Base-by-base conservation (phyloP, 2,888 invertebrate species). In the Ichneumoninae sp. region DNA sequence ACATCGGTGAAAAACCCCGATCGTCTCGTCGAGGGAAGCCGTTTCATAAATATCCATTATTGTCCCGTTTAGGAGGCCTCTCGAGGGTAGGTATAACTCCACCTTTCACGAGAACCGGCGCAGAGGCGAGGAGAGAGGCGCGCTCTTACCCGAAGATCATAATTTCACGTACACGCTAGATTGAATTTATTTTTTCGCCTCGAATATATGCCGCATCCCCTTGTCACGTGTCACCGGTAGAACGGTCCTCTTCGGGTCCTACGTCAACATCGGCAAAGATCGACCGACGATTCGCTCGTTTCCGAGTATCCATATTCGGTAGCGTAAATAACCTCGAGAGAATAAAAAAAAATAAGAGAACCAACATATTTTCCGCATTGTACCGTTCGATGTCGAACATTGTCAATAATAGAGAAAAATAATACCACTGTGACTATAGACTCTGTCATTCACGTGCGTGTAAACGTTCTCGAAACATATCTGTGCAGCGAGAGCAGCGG, bases 1-100 rank as follows among this genome's bases (percentile, higher is more conserved):
- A 88, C 81, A 70, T 77, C 57, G 60, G 30, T 66, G 68, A 66
- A 65, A 65, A 40, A 40, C 54, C 54, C 36, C 83, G 57, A 36
- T 80, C 74, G 68, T 22, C 69, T 88, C 87, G 87, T 30, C 30
- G n/a, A 16, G 30, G 33, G 30, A 33, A 87, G 81, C 68, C 70
- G 87, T 85, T 90, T 88, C 90, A 88, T 90, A 91, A 91, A 91
- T 90, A 89, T 87, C 91, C 87, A 89, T 90, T 90, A 91, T 89
- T 90, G 89, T 90, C 86, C 86, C 83, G 83, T 88, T 89, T 86
- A 19, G 30, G 66, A 65, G 73, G 80, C 68, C 52, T 40, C 60
- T 57, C 78, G 66, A 71, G 83, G 75, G 74, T 54, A 13, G 36
- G 57, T 54, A 69, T 44, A 65, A 47, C 22, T 57, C 5, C 26